Evolutionary conservation across 2,888 invertebrate genomes (phyloP).

Genomic region (Heliconius hortense): DNA sequence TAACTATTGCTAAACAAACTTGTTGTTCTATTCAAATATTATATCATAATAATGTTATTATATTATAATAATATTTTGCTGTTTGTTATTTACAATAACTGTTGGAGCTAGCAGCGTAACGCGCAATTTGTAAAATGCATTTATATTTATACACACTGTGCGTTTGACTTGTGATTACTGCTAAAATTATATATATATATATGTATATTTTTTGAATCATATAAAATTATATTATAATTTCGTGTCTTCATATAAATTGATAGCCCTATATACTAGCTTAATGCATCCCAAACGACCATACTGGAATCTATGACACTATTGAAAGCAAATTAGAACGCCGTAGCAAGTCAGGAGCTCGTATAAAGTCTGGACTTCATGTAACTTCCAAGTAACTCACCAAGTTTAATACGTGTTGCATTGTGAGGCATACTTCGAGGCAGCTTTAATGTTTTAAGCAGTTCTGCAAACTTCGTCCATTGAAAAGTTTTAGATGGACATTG

Average conservation of each 20-base stretch:
- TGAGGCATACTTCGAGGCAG: constrained; percentile 40
- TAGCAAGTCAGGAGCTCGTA: constrained; percentile 46
- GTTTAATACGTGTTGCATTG: constrained; percentile 44
- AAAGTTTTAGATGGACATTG: constrained; percentile 22
- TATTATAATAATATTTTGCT: neutral
- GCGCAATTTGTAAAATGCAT: neutral
- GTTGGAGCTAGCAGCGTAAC: neutral
- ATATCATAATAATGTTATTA: too few species aligned
- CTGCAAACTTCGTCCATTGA: constrained; percentile 35
- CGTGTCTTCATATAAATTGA: neutral
- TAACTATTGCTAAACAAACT: neutral
- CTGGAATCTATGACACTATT: constrained; percentile 49
- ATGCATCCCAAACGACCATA: neutral
- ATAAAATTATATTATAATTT: neutral
- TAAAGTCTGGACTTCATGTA: constrained; percentile 43
- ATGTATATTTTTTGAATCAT: too few species aligned
- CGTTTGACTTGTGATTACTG: neutral
- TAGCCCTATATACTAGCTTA: neutral
- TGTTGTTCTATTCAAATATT: neutral
- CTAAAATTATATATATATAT: neutral
- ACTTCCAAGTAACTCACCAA: constrained; percentile 43
- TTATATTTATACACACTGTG: rapidly evolving
- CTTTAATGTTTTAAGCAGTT: constrained; percentile 43
- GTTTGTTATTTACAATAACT: neutral
- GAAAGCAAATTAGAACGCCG: constrained; percentile 60